Percentiles rank a stretch among this genome's conserved stretches.
phyloP scores from a whole-genome alignment of 2,113 vertebrate genomes.

The Euleptes europaea region DNA sequence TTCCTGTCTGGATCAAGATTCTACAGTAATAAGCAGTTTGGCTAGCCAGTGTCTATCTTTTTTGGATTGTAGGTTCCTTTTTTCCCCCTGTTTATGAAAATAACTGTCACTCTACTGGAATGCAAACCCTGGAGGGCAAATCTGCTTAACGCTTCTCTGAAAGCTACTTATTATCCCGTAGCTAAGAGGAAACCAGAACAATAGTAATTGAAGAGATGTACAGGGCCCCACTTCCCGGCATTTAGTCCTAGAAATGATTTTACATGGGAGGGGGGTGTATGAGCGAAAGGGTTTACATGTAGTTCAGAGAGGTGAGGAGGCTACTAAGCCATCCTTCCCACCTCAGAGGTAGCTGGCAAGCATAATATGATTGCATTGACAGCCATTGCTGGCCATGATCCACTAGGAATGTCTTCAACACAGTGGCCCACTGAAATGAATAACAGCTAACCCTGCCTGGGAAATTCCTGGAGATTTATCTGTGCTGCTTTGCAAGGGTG shows the following conservation, averaged over 20 bases:
- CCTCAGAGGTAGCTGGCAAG: constrained; percentile 31
- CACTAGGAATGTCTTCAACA: background rate
- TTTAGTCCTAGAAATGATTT: constrained; percentile 55
- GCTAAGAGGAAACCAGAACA: constrained; percentile 65
- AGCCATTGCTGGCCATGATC: background rate
- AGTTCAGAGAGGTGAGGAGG: constrained; percentile 34
- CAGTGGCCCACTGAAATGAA: background rate
- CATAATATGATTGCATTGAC: constrained; percentile 8
- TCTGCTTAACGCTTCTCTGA: constrained; percentile 73
- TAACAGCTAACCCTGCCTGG: background rate
- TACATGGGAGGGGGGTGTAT: constrained; percentile 50
- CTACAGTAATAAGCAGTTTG: constrained; percentile 64
- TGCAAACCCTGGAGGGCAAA: constrained; percentile 70
- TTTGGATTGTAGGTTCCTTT: constrained; percentile 37
- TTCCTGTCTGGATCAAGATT: constrained; percentile 59
- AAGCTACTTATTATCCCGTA: constrained; percentile 69
- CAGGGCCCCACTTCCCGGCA: constrained; percentile 42
- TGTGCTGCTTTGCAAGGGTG: too few relatives aligned
- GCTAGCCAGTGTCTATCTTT: constrained; percentile 41
- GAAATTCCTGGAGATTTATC: too few relatives aligned
- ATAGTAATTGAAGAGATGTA: constrained; percentile 60
- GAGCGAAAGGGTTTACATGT: constrained; percentile 37
- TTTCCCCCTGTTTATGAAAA: constrained; percentile 66
- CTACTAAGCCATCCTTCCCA: constrained; percentile 50
- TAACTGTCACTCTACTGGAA: constrained; percentile 72